A percentile compares a stretch with the other conserved stretches of the same genome.
Evolutionary conservation across 2,888 invertebrate species (phyloP).

Genomic region (Podabrus alpinus): DNA sequence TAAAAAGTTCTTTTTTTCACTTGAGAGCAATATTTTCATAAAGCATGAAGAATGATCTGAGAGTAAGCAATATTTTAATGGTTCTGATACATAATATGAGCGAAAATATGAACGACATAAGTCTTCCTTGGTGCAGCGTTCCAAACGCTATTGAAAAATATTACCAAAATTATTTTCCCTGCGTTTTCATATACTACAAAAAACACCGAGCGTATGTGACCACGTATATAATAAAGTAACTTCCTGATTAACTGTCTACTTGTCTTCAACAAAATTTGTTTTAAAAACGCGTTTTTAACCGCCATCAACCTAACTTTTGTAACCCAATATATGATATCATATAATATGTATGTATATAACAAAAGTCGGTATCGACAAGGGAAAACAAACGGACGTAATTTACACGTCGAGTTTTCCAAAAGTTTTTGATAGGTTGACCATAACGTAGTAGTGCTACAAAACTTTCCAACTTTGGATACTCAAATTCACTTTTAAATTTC

Average conservation of each 20-base stretch:
- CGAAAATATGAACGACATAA: not conserved
- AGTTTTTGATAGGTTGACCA: not conserved
- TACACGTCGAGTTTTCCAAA: not conserved
- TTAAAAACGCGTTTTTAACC: not conserved
- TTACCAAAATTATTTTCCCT: not conserved
- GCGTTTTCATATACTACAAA: not conserved
- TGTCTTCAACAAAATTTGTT: not conserved
- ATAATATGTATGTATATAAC: too few relatives aligned
- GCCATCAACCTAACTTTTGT: not conserved
- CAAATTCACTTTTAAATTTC: not conserved
- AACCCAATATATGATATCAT: not conserved
- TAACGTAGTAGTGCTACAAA: not conserved
- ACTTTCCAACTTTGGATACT: not conserved
- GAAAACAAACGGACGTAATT: not conserved
- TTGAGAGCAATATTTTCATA: not conserved
- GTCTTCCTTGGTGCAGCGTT: not conserved
- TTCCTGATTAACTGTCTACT: not conserved
- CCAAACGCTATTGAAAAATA: not conserved
- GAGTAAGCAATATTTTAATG: not conserved
- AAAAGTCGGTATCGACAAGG: not conserved
- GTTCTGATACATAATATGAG: not conserved
- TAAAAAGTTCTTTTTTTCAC: not conserved
- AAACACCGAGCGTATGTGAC: not conserved
- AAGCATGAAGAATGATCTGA: not conserved
- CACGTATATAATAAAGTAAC: not conserved